Evolutionary conservation across 2,797 vertebrate genomes (phyloP), one percentile per base, ranked within the genome.

Genomic region (Simalia tracyae): DNA sequence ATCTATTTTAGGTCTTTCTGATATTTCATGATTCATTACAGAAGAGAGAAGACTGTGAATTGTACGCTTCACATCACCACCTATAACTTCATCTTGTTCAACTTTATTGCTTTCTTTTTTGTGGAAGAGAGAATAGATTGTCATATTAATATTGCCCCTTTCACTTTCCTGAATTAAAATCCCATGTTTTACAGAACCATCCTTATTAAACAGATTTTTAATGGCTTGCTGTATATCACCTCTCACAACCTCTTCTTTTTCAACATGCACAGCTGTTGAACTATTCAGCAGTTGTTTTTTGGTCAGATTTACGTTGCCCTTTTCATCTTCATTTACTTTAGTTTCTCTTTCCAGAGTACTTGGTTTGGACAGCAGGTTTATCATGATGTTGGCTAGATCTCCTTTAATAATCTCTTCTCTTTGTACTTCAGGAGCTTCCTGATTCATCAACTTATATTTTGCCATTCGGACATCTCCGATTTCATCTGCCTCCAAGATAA

Each of bases 121-220:
- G 95, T 99, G 98, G 93, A 99, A 97, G 93, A 99, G 98, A 89
- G 98, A 99, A 96, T 99, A 99, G 89, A 99, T 96, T 59, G 98
- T 99, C 99, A 99, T 98, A 91, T 97, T 98, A 90, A 99, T 97
- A 57, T 99, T 98, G 59, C 99, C 99, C 95, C 97, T 98, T 97
- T 99, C 99, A 84, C 98, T 98, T 93, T 99, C 98, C 95, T 99
- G 98, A 96, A 99, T 98, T 93, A 99, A 97, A 96, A 99, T 98
- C 42, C 99, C 99, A 94, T 97, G 98, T 97, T 98, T 98, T 36
- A 96, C 95, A 57, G 96, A 96, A 31, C 92, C 95, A 17, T 97
- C 95, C 56, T 97, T 95, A 28, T 95, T 97, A 66, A 99, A 98
- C 85, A 99, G 97, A 56, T 97, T 98, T 97, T 97, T 98, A 94